Base-by-base conservation (phyloP, 2,113 vertebrate genomes). In the Epinephelus cyanopodus region DNA sequence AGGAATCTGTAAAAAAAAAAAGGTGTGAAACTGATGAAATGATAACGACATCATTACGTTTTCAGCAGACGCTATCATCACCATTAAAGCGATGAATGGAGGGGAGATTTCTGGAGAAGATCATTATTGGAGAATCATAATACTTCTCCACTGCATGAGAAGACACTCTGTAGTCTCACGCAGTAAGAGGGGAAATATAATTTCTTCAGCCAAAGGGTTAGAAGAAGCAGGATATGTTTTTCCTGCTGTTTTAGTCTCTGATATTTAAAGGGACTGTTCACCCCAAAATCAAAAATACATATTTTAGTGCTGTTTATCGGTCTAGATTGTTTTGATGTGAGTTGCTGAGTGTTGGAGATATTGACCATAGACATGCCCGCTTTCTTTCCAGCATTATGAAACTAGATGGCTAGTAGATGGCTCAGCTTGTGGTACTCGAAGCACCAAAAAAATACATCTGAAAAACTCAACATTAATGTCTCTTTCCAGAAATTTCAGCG, bases 1-100 rank as follows among this genome's bases (percentile, higher is more conserved):
- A 77, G 65, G 58, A 80, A 81, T 87, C 87, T 91, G 74, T 23
- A 86, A 90, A 86, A 90, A 86, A 90, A 86, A 89, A 83, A 74
- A 80, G 66, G 58, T 82, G 79, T 25, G 70, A 76, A 76, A 64
- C 53, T 64, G 88, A 93, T 90, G 65, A 81, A 81, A 88, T 53
- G 90, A 89, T 89, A 88, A 90, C 39, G 68, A 45, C 5, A 21
- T 84, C 42, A 67, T 86, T 71, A 56, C 10, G 12, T 71, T 68
- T 67, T 57, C 56, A 56, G 25, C 70, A 57, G 66, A 66, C 63
- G 85, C 73, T 80, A 23, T 86, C 53, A 77, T 58, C 81, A 47
- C 45, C 13, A 37, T 75, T 78, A 79, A 65, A 74, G 69, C 4
- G 19, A 29, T 73, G 75, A 87, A 85, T 68, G 18, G 54, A 69